Evolutionary conservation across 2,797 vertebrate species (phyloP).

Genomic region (Austrolebias charrua): DNA sequence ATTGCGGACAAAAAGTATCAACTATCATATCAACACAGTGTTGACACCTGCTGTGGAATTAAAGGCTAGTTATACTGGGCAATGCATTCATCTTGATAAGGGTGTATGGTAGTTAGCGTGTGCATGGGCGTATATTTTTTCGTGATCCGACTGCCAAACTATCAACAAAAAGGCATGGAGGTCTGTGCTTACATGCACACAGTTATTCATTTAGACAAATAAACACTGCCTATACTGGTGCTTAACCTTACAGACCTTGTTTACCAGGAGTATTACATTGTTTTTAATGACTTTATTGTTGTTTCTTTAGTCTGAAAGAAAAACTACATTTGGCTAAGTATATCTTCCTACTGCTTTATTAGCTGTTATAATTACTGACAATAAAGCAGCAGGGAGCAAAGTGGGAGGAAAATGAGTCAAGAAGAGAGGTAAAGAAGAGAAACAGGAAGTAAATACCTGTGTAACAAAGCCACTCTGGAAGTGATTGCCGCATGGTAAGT

Average conservation of each 20-base stretch:
- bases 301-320: constrained; percentile 63
- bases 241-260: constrained; percentile 3
- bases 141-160: constrained; percentile 13
- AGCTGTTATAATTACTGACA: constrained; percentile 49
- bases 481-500: constrained; percentile 67
- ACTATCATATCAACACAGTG: neutral
- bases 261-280: constrained; percentile 3
- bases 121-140: constrained; percentile 19
- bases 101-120: constrained; percentile 16
- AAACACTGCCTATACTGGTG: constrained; percentile 5
- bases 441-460: constrained; percentile 34
- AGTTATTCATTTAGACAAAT: neutral
- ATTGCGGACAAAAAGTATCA: neutral
- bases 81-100: constrained; percentile 1
- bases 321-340: constrained; percentile 71
- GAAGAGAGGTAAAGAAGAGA: constrained; percentile 38
- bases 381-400: constrained; percentile 42
- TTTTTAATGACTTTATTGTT: constrained; percentile 37
- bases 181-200: constrained; percentile 1
- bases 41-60: neutral
- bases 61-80: neutral
- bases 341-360: constrained; percentile 63
- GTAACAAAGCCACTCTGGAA: constrained; percentile 64
- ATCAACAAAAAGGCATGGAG: constrained; percentile 33
- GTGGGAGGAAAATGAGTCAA: constrained; percentile 16